These are phyloP conservation scores for Salvator merianae DNA, from an alignment of 2,113 vertebrate species.

Conservation along the genomic window DNA sequence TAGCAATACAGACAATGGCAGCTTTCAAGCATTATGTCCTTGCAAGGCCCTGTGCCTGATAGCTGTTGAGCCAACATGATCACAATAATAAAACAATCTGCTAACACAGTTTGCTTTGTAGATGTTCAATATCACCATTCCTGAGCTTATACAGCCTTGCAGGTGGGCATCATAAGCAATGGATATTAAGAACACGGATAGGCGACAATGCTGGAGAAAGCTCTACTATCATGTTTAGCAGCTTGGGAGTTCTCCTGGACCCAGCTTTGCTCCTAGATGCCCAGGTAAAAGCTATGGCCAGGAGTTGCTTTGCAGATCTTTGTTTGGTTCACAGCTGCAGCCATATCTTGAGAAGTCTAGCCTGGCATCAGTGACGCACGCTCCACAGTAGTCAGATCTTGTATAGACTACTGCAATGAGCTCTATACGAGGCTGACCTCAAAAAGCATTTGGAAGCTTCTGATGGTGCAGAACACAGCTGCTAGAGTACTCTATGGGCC, in stretches of 20 bases:
- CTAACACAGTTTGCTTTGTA: not conserved
- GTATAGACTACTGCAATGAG: too few species aligned
- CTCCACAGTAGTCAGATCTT: too few species aligned
- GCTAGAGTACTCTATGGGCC: not conserved
- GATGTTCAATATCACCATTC: not conserved
- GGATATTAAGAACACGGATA: not conserved
- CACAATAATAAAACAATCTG: not conserved
- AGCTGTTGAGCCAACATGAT: not conserved
- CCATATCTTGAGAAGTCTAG: too few species aligned
- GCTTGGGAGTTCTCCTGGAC: not conserved
- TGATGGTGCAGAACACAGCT: slow-evolving; percentile 20
- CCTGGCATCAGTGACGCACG: too few species aligned
- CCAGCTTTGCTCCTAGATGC: not conserved
- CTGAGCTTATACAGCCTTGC: not conserved
- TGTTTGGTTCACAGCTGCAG: too few species aligned
- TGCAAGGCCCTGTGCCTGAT: not conserved
- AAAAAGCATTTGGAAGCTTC: too few species aligned
- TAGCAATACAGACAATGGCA: not conserved
- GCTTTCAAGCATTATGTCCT: not conserved
- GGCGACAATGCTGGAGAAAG: not conserved
- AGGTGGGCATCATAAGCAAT: not conserved
- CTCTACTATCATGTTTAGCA: not conserved
- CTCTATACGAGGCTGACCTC: too few species aligned
- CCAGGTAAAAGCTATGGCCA: too few species aligned
- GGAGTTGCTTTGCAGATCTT: too few species aligned